Conservation (phyloP, 2,888 invertebrate genomes). For the Beris morrisii region DNA sequence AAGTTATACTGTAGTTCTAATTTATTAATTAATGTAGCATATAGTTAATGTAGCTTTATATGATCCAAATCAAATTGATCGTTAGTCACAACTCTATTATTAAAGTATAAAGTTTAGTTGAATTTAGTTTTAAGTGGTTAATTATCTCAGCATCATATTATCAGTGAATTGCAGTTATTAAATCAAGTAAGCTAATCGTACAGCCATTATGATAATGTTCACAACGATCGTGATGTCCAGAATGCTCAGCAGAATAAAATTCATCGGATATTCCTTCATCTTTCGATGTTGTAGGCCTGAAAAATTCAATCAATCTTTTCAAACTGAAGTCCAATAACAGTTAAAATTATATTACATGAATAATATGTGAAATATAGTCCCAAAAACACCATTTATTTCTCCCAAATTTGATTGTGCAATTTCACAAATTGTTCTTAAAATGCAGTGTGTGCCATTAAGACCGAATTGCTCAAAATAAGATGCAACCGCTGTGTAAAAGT, state of each 20-base stretch:
- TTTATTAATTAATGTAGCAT: too few relatives aligned
- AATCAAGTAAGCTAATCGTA: conserved; percentile 61
- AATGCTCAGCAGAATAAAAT: conserved; percentile 62
- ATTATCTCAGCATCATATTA: too few relatives aligned
- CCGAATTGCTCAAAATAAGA: conserved; percentile 46
- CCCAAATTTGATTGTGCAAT: conserved; percentile 56
- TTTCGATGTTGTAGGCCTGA: conserved; percentile 64
- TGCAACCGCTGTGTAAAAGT: conserved; percentile 9
- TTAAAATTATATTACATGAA: conserved; percentile 63
- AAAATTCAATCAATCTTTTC: conserved; percentile 41
- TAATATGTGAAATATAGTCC: conserved; percentile 67
- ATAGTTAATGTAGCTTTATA: too few relatives aligned
- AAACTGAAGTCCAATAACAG: conserved; percentile 10
- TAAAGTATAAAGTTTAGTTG: too few relatives aligned
- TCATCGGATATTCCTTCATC: conserved; percentile 60
- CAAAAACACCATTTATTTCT: conserved; percentile 64
- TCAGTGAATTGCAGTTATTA: conserved; percentile 48
- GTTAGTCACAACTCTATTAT: too few relatives aligned
- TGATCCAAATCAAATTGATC: too few relatives aligned
- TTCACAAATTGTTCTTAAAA: conserved; percentile 69
- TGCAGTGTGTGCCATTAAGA: conserved; percentile 63
- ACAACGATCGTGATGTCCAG: conserved; percentile 60
- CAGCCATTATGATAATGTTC: conserved; percentile 58
- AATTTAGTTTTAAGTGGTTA: too few relatives aligned
- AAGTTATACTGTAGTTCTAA: too few relatives aligned